Evolutionary conservation across 1,140 invertebrate genomes (phyloP).

Genomic region (Hydropsyche tenuis): DNA sequence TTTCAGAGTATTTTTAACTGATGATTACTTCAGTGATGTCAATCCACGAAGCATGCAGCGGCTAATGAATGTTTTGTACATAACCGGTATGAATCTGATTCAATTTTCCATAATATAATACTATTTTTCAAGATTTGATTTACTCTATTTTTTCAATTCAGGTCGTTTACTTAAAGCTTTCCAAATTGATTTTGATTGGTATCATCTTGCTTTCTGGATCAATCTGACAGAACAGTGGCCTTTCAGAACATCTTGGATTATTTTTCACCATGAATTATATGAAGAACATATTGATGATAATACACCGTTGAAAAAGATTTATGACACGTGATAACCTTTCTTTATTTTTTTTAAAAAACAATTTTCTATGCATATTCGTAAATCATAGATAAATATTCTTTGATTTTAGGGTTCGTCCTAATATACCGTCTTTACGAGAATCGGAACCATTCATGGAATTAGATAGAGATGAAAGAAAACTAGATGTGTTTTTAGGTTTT

Average conservation of each 20-base stretch:
- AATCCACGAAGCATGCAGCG: constrained; percentile 96
- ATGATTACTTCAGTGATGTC: constrained; percentile 97
- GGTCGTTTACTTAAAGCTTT: constrained; percentile 96
- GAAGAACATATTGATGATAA: constrained; percentile 88
- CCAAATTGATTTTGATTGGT: constrained; percentile 99
- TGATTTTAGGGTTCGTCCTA: constrained; percentile 72
- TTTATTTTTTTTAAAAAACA: background rate
- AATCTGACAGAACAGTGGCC: constrained; percentile 99
- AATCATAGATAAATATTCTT: background rate
- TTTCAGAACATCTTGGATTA: constrained; percentile 95
- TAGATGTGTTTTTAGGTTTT: constrained; percentile 90
- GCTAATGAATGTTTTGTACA: constrained; percentile 96
- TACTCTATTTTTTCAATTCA: constrained; percentile 59
- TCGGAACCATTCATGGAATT: constrained; percentile 88
- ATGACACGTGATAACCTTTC: constrained; percentile 83
- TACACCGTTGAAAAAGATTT: constrained; percentile 84
- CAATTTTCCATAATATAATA: no score
- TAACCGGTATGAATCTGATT: constrained; percentile 73
- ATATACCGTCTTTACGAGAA: constrained; percentile 85
- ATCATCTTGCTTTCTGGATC: constrained; percentile 95
- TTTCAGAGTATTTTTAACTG: constrained; percentile 81
- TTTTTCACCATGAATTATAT: constrained; percentile 88
- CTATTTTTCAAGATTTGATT: constrained; percentile 38
- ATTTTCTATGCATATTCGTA: background rate
- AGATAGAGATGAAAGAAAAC: constrained; percentile 92